These are phyloP conservation scores for Sula dactylatra DNA, from an alignment of 2,113 vertebrate species.

Conservation along the genomic window DNA sequence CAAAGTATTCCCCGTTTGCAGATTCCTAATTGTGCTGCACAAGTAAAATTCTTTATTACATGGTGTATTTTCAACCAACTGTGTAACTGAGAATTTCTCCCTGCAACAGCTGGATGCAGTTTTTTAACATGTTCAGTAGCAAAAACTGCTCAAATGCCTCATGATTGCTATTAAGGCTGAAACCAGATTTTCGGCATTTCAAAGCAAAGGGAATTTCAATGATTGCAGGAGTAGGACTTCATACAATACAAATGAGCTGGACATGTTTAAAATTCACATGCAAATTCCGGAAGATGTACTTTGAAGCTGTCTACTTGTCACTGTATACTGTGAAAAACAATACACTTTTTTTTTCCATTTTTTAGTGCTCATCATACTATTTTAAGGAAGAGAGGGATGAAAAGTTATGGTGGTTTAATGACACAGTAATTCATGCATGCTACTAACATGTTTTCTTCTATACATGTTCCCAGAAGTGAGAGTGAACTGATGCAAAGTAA, in stretches of 20 bases:
- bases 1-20: not conserved
- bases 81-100: slow-evolving; percentile 62
- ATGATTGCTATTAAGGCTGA: slow-evolving; percentile 31
- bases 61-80: slow-evolving; percentile 33
- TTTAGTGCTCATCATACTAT: not conserved
- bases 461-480: not conserved
- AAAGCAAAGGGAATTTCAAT: not conserved
- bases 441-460: not conserved
- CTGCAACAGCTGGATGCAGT: slow-evolving; percentile 45
- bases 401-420: not conserved
- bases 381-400: not conserved
- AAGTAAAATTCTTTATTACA: not conserved
- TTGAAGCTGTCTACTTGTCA: not conserved
- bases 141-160: slow-evolving; percentile 33
- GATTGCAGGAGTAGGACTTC: not conserved
- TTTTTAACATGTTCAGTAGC: slow-evolving; percentile 41
- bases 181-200: slow-evolving; percentile 36
- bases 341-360: not conserved
- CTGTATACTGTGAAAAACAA: not conserved
- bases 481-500: not conserved
- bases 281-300: not conserved
- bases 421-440: not conserved
- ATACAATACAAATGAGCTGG: not conserved
- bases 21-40: not conserved
- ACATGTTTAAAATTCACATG: not conserved